phyloP scores from a whole-genome alignment of 1,140 invertebrate genomes.

The Drosophila paulistorum region DNA sequence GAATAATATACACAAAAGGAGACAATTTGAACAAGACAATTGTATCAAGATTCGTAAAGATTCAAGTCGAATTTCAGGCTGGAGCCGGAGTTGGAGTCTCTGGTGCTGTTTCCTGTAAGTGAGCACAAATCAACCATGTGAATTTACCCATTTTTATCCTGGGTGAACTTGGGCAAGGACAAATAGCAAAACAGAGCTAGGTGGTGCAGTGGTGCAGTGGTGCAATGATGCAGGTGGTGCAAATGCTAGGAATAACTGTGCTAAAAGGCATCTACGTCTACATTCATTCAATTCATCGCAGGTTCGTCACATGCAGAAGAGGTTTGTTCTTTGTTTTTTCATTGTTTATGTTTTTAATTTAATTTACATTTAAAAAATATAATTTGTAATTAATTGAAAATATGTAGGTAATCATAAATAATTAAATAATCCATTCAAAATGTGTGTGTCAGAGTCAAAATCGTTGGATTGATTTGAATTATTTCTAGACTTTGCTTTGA shows the following conservation, averaged over 20 bases:
- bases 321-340: not conserved
- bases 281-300: not conserved
- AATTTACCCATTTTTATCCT: not conserved
- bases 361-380: constrained; percentile 15
- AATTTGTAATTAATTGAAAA: constrained; percentile 14
- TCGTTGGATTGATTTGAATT: constrained; percentile 10
- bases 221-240: not conserved
- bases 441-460: constrained; percentile 6
- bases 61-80: constrained; percentile 5
- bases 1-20: constrained; percentile 7
- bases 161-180: not conserved
- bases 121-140: constrained; percentile 6
- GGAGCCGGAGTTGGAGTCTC: constrained; percentile 7
- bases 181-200: not conserved
- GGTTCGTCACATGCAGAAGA: constrained; percentile 10
- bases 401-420: constrained; percentile 8
- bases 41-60: constrained; percentile 4
- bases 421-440: constrained; percentile 12
- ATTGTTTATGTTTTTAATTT: constrained; percentile 15
- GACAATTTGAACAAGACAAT: not conserved
- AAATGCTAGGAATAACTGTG: constrained; percentile 3
- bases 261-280: constrained; percentile 2
- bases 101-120: constrained; percentile 8
- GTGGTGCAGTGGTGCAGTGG: constrained; percentile 3
- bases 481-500: not conserved